Evolutionary conservation across 1,140 invertebrate genomes (phyloP), one percentile per base, ranked within the genome.

Genomic region (Dreissena rostriformis): DNA sequence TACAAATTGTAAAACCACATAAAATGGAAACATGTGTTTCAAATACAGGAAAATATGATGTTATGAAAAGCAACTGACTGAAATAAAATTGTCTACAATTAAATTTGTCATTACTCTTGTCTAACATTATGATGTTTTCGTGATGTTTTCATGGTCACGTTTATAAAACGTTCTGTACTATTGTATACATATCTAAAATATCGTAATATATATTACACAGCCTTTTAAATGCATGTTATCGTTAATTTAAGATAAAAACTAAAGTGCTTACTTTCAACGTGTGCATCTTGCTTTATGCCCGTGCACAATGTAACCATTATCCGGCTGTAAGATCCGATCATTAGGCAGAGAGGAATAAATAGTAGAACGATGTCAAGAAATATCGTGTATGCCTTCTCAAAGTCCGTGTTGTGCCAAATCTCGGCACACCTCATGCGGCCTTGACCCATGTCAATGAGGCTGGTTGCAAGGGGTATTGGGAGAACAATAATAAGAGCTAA

Each of bases 321-420:
- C 28, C 84, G 81, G 1, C 90, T 88, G 80, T 94, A 94, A 7
- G 93, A 92, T 15, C 88, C 75, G 0, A 95, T 95, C 95, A 98
- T 96, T 74, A 97, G 95, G 72, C 96, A 91, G 73, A 97, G 93
- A 0, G 97, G 97, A 22, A 97, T 90, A 0, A 97, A 94, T 6
- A 98, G 84, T 1, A 97, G 92, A 11, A 96, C 94, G 0, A 95
- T 94, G 88, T 97, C 96, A 87, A 97, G 92, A 79, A 96, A 95
- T 12, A 97, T 92, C 91, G 96, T 97, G 93, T 96, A 98, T 0
- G 95, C 95, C 68, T 95, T 94, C 89, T 97, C 96, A 49, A 88
- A 74, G 10, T 78, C 82, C 15, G 70, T 26, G 19, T 76, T 82
- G 7, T 84, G 82, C 92, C 91, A 93, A 2, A 68, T 70, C 74